Evolutionary conservation across 1,140 invertebrate species (phyloP).

Genomic region (Diachasmimorpha longicaudata): DNA sequence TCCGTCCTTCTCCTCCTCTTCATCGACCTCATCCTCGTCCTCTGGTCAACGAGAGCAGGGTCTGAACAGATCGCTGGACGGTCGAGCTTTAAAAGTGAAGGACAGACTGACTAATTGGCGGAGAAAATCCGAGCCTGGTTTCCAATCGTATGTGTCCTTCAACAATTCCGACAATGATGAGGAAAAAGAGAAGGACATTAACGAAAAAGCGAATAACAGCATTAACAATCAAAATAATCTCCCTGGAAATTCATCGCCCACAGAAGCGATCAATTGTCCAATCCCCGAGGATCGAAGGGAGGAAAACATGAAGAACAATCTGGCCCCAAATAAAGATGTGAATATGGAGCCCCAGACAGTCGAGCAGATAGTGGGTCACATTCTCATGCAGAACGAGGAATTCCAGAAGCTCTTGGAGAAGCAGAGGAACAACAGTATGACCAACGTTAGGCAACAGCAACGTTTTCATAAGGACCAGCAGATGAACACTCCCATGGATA

Average conservation of each 20-base stretch:
- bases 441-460: slow-evolving; percentile 65
- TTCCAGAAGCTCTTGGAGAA: slow-evolving; percentile 80
- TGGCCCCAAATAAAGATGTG: slow-evolving; percentile 39
- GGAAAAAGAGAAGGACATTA: slow-evolving; percentile 22
- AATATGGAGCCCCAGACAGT: slow-evolving; percentile 60
- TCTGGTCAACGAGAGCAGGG: slow-evolving; percentile 52
- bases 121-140: slow-evolving; percentile 75
- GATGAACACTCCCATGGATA: slow-evolving; percentile 37
- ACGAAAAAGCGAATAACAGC: background rate
- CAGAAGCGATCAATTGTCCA: too few relatives aligned
- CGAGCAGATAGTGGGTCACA: slow-evolving; percentile 81
- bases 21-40: slow-evolving; percentile 47
- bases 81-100: slow-evolving; percentile 56
- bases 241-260: background rate
- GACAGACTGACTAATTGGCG: slow-evolving; percentile 68
- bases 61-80: slow-evolving; percentile 51
- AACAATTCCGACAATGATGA: slow-evolving; percentile 55
- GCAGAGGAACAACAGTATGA: slow-evolving; percentile 66
- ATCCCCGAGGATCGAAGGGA: background rate
- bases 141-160: slow-evolving; percentile 58
- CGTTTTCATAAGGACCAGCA: slow-evolving; percentile 55
- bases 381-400: slow-evolving; percentile 83
- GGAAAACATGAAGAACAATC: slow-evolving; percentile 14
- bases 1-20: slow-evolving; percentile 24
- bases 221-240: background rate